These are phyloP conservation scores for Drosophila colorata DNA, from an alignment of 2,888 invertebrate species.

Conservation along the genomic window DNA sequence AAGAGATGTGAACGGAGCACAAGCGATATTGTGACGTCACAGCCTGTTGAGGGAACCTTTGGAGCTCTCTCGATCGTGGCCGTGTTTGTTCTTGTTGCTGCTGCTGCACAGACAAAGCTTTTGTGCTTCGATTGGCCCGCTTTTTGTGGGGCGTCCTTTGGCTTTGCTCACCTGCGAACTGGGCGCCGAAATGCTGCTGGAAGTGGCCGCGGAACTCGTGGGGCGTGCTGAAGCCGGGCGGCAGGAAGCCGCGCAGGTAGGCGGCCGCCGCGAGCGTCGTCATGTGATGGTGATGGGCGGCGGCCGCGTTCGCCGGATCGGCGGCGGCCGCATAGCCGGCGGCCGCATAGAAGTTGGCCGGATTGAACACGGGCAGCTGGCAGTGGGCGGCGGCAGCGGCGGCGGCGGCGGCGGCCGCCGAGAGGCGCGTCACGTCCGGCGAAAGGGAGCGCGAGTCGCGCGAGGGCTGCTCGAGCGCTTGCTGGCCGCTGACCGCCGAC, in stretches of 20 bases:
- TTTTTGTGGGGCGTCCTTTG: too few relatives aligned
- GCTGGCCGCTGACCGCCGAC: constrained; percentile 51
- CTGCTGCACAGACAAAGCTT: too few relatives aligned
- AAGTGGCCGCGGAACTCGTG: constrained; percentile 85
- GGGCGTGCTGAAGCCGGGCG: constrained; percentile 85
- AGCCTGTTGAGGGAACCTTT: too few relatives aligned
- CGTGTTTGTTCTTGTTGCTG: background rate
- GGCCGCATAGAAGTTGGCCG: constrained; percentile 85
- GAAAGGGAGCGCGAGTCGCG: constrained; percentile 81
- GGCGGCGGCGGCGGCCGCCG: constrained; percentile 84
- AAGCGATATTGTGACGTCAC: too few relatives aligned
- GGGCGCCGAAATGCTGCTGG: constrained; percentile 85
- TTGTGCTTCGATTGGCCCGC: background rate
- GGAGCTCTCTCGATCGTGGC: too few relatives aligned
- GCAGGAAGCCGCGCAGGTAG: constrained; percentile 84
- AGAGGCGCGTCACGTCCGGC: constrained; percentile 82
- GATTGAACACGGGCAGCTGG: constrained; percentile 85
- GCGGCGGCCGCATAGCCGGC: constrained; percentile 85
- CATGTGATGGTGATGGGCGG: constrained; percentile 85
- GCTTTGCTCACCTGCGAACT: constrained; percentile 79
- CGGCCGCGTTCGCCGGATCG: constrained; percentile 80
- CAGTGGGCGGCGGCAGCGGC: constrained; percentile 84
- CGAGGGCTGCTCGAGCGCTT: constrained; percentile 49
- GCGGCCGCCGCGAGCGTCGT: constrained; percentile 85
- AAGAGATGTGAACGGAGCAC: too few relatives aligned